Conservation (phyloP, 2,113 vertebrate species). For the Pomatostomus ruficeps region DNA sequence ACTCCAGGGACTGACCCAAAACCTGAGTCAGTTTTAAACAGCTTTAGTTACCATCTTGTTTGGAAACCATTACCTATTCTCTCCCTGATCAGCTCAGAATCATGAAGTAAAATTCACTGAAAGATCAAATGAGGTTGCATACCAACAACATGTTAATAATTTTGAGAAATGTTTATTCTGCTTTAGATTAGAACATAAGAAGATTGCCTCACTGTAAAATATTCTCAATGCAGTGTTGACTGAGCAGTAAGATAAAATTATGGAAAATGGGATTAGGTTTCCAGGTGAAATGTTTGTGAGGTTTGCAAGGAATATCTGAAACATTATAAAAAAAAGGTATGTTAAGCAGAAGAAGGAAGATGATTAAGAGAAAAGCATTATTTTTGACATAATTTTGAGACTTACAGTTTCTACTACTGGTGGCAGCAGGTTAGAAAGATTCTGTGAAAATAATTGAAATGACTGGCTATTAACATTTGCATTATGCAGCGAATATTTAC, state of each 20-base stretch:
- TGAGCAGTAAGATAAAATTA: background rate
- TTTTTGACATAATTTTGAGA: background rate
- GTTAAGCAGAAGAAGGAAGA: background rate
- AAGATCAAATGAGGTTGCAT: background rate
- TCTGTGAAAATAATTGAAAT: background rate
- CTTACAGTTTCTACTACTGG: background rate
- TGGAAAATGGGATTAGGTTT: background rate
- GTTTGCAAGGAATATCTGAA: background rate
- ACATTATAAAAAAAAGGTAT: background rate
- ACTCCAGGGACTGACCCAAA: background rate
- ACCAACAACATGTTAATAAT: background rate
- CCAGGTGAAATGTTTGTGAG: background rate
- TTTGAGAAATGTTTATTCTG: background rate
- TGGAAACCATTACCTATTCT: background rate
- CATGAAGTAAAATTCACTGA: background rate
- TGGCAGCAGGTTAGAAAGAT: background rate
- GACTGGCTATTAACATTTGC: background rate
- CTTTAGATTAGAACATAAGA: background rate
- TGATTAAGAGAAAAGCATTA: background rate
- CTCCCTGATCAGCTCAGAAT: background rate
- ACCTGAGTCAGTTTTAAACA: background rate
- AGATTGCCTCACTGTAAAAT: background rate
- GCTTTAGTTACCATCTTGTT: background rate
- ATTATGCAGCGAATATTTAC: background rate
- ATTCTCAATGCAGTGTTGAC: background rate